These are phyloP conservation scores for Andricus grossulariae DNA, from an alignment of 1,140 invertebrate genomes.

Conservation along the genomic window DNA sequence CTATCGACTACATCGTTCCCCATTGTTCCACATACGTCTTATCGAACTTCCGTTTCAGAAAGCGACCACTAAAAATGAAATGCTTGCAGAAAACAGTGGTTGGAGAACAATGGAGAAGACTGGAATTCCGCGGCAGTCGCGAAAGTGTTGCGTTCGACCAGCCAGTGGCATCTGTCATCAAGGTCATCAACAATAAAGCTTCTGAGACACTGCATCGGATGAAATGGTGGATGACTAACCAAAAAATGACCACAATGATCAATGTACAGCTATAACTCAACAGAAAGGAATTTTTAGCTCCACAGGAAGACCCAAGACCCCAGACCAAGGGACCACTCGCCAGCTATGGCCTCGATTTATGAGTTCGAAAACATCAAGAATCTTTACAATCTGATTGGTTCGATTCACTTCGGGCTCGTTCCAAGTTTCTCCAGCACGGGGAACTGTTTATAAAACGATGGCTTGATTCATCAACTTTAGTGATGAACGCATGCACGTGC, in stretches of 20 bases:
- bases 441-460: not conserved
- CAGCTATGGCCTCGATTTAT: not conserved
- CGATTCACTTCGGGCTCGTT: not conserved
- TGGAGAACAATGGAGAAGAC: not conserved
- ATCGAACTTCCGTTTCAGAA: slow-evolving; percentile 3
- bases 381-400: not conserved
- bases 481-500: slow-evolving; percentile 13
- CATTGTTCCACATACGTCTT: slow-evolving; percentile 12
- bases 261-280: not conserved
- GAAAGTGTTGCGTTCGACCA: slow-evolving; percentile 23
- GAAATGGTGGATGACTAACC: slow-evolving; percentile 9
- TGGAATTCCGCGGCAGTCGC: not conserved
- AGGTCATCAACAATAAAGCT: slow-evolving; percentile 4
- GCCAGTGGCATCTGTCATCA: slow-evolving; percentile 9
- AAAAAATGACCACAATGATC: slow-evolving; percentile 11
- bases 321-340: not conserved
- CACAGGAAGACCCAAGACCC: not conserved
- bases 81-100: slow-evolving; percentile 1
- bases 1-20: not conserved
- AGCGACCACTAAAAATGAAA: not conserved
- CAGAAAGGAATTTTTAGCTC: not conserved
- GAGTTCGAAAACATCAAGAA: not conserved
- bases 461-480: slow-evolving; percentile 7
- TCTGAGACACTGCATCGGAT: not conserved
- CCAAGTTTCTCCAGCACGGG: not conserved